Evolutionary conservation across 2,888 invertebrate genomes (phyloP).

Genomic region (Acleris holmiana): DNA sequence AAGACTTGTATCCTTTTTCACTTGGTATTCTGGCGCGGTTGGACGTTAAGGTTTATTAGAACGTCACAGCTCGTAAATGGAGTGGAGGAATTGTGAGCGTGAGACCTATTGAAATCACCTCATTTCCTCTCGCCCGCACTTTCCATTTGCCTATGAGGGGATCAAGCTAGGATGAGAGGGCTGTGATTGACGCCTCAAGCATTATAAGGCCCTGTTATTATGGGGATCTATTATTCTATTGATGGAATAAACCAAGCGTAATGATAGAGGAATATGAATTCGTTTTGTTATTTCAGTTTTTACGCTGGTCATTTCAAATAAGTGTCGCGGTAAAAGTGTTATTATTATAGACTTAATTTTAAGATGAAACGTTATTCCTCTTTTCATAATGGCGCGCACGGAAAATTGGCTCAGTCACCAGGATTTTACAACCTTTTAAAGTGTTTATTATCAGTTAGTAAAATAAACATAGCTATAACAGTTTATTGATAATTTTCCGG

Average conservation of each 20-base stretch:
- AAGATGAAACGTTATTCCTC: constrained; percentile 25
- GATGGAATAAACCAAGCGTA: constrained; percentile 12
- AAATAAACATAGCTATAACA: too few species aligned
- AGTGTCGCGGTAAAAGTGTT: constrained; percentile 5
- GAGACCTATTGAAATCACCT: constrained; percentile 38
- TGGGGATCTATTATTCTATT: constrained; percentile 21
- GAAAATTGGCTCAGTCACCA: constrained; percentile 15
- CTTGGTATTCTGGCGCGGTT: constrained; percentile 32
- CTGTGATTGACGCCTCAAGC: constrained; percentile 28
- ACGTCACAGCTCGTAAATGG: constrained; percentile 33
- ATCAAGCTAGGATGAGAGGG: constrained; percentile 22
- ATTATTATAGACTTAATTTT: constrained; percentile 24
- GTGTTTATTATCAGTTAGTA: too few species aligned
- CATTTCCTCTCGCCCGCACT: constrained; percentile 33
- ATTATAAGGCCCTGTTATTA: constrained; percentile 9
- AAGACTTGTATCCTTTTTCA: background rate
- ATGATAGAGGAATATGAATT: constrained; percentile 1
- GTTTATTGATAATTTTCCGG: too few species aligned
- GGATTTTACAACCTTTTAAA: constrained; percentile 4
- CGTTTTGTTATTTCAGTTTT: constrained; percentile 9
- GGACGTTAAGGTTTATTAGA: constrained; percentile 38
- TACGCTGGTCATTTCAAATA: constrained; percentile 8
- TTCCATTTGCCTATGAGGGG: constrained; percentile 33
- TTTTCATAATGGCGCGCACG: constrained; percentile 12
- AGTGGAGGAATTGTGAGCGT: constrained; percentile 37